Conservation (phyloP, 2,113 vertebrate genomes). For the Tilapia sparmanii region DNA sequence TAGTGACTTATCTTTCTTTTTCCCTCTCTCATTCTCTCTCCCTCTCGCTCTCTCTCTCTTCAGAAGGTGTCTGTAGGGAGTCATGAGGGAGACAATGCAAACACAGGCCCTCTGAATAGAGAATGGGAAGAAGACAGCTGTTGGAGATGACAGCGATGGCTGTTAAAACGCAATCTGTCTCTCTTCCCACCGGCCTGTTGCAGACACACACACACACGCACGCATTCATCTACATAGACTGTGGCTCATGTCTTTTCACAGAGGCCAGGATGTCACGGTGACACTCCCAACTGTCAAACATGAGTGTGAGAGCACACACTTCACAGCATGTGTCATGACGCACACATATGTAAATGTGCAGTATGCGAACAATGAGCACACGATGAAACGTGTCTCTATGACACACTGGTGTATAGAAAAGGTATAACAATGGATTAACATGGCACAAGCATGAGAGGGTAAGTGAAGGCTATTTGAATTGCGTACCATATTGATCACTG, state of each 20-base stretch:
- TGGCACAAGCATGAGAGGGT: neutral
- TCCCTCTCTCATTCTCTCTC: neutral
- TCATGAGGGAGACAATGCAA: conserved; percentile 73
- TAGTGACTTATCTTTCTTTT: conserved; percentile 17
- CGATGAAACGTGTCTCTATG: neutral
- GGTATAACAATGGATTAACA: neutral
- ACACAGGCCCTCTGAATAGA: conserved; percentile 71
- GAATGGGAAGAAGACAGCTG: conserved; percentile 78
- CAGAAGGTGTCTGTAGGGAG: conserved; percentile 62
- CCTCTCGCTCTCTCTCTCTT: neutral
- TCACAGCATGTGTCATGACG: conserved; percentile 34
- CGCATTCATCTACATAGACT: neutral
- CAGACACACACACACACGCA: conserved; percentile 13
- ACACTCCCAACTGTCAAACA: conserved; percentile 68
- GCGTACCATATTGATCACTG: neutral
- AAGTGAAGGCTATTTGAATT: neutral
- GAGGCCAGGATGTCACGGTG: conserved; percentile 49
- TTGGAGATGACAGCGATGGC: conserved; percentile 80
- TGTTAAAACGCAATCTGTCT: conserved; percentile 78
- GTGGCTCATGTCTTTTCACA: conserved; percentile 29
- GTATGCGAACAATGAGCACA: conserved; percentile 37
- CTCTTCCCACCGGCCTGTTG: conserved; percentile 71
- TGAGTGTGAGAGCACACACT: conserved; percentile 45
- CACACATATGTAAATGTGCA: conserved; percentile 22
- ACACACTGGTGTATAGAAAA: neutral